Evolutionary conservation across 2,888 invertebrate genomes (phyloP), one percentile per base, ranked within the genome.

Genomic region (Microplitis manilae): DNA sequence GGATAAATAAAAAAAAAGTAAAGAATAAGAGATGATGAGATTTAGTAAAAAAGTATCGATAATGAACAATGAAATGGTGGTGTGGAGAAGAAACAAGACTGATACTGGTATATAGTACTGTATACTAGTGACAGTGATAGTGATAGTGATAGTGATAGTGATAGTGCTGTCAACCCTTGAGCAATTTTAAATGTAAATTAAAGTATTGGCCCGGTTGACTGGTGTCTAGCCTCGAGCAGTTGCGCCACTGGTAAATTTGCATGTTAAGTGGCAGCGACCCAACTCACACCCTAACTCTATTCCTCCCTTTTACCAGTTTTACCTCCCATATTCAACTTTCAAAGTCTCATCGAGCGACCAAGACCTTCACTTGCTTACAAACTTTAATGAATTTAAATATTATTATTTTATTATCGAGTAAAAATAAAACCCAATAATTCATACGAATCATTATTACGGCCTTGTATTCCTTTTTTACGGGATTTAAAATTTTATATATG

Each of bases 171-270:
- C 87, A 87, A 85, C 85, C 86, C 87, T 88, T 87, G 85, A 87
- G 85, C 87, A 89, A 89, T 89, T 89, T 89, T 87, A 88, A 87
- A 89, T 89, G 89, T 88, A 88, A 89, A 89, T 89, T 89, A 87
- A 89, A 89, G 88, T 88, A 88, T 89, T 87, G 88, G 87, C 84
- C 85, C 84, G 81, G 83, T 83, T 84, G 85, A 78, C 81, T 82
- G 82, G 84, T 80, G 84, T 81, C 85, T 84, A 81, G 81, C 79
- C 79, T 73, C 81, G 82, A 83, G 79, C 79, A 79, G 79, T 82
- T 79, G 81, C 84, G 84, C 83, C 86, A 83, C 81, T 80, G 84
- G 76, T 83, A 83, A 85, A 89, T 89, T 89, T 88, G 85, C 89
- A 89, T 88, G 88, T 89, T 88, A 89, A 89, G 89, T 89, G 88